Conservation (phyloP, 2,113 vertebrate genomes). For the Motacilla tschutschensis region DNA sequence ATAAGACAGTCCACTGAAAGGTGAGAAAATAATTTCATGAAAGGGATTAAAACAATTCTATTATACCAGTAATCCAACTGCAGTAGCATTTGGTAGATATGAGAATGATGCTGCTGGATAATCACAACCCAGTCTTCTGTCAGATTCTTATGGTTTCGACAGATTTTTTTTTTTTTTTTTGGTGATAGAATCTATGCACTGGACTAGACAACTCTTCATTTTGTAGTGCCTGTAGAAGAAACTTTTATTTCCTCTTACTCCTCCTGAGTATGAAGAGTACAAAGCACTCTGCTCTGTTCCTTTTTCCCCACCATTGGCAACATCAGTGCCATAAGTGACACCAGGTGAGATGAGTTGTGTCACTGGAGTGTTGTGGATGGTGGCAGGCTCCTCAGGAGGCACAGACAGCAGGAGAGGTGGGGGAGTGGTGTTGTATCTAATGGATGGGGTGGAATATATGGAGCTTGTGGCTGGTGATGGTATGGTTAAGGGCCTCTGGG, state of each 20-base stretch:
- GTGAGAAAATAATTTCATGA: background rate
- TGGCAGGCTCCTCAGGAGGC: background rate
- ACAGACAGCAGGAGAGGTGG: background rate
- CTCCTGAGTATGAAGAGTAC: background rate
- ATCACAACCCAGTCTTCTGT: background rate
- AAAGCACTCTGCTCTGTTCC: background rate
- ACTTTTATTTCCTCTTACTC: background rate
- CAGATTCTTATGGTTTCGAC: background rate
- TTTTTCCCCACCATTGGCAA: background rate
- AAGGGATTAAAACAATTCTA: background rate
- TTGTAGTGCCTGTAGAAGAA: background rate
- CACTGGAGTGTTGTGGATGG: background rate
- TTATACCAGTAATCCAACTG: background rate
- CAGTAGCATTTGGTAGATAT: background rate
- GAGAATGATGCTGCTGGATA: background rate
- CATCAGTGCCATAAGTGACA: too few species aligned
- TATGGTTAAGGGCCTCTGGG: background rate
- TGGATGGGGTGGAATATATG: background rate
- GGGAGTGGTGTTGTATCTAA: accelerated
- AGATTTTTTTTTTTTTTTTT: background rate
- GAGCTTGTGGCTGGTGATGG: background rate
- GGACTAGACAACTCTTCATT: background rate
- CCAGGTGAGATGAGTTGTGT: background rate
- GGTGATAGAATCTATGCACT: background rate
- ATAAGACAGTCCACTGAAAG: background rate